Evolutionary conservation across 53 echinoderm and acorn worm genomes (phyloP).

Genomic region (Arbacia lixula): DNA sequence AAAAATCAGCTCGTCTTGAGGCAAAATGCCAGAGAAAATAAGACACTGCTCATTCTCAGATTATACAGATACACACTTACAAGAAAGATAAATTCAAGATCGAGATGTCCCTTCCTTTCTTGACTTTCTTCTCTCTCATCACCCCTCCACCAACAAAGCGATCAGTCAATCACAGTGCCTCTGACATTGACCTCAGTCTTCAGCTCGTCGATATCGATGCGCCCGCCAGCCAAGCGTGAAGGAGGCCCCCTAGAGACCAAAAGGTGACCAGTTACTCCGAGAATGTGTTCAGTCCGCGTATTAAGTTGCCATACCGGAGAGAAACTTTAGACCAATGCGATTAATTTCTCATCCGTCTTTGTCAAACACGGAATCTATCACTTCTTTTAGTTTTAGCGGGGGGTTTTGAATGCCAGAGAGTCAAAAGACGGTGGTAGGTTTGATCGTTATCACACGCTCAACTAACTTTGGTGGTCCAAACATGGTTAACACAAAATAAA

Average conservation of each 20-base stretch:
- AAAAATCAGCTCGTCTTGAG: too few species aligned
- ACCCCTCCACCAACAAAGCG: background rate
- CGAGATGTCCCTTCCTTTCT: too few species aligned
- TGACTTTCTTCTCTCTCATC: background rate
- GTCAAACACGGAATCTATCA: constrained; percentile 26
- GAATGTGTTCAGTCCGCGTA: background rate
- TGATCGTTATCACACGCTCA: background rate
- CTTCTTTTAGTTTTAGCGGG: background rate
- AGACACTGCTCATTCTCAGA: too few species aligned
- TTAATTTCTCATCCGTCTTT: constrained; percentile 31
- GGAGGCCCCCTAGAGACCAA: constrained; percentile 34
- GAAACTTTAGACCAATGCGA: constrained; percentile 23
- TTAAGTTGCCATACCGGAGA: background rate
- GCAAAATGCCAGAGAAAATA: too few species aligned
- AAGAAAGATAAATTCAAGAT: too few species aligned
- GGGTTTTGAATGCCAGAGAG: too few species aligned
- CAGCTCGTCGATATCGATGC: too few species aligned
- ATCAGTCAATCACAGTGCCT: background rate
- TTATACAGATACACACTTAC: too few species aligned
- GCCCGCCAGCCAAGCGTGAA: constrained; percentile 18
- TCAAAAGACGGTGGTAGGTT: constrained; percentile 33
- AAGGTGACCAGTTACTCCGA: constrained; percentile 22
- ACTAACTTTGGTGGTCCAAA: constrained; percentile 26
- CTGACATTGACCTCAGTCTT: constrained; percentile 41
- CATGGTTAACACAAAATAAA: too few species aligned